Evolutionary conservation across 2,888 invertebrate genomes (phyloP), one percentile per base, ranked within the genome.

Genomic region (Cryptophagus acutangulus): DNA sequence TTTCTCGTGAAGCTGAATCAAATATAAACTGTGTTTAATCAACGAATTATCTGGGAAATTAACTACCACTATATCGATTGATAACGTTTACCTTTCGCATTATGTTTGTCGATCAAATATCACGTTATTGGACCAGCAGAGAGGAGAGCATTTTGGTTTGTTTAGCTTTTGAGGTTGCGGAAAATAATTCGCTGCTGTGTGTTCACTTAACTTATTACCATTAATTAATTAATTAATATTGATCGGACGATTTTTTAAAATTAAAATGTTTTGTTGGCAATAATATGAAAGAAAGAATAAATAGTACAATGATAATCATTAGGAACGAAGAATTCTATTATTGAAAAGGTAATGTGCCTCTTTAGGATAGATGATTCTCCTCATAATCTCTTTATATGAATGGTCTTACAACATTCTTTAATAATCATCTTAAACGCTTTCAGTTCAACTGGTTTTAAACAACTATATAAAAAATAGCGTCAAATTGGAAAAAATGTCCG

Each of bases 41-140:
- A 57, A 55, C 57, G 54, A 58, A 61, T 61, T 58, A 59, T 58
- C 51, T 56, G 58, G 58, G 55, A 59, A 59, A 59, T 59, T 61
- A 61, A 57, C 60, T 55, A 47, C 55, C 54, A 46, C 51, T 49
- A n/a, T n/a, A 58, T 57, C 59, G 59, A 59, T 57, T 57, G 57
- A 57, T 55, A 58, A 57, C 54, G 51, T 60, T 60, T 58, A 60
- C 55, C 52, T 55, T 57, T 54, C 51, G 51, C 47, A 55, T 58
- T 57, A 53, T 56, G 57, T 60, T 59, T 57, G 55, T 49, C 58
- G 54, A 59, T 58, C 59, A 58, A 60, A 59, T 55, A 58, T 52
- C 49, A 46, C 45, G 52, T 52, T 52, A 53, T 50, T 49, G 46
- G 54, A 42, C 34, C 38, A 38, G n/a, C n/a, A n/a, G n/a, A n/a